Conservation (phyloP, 2,888 invertebrate species). For the Nomada hirtipes region DNA sequence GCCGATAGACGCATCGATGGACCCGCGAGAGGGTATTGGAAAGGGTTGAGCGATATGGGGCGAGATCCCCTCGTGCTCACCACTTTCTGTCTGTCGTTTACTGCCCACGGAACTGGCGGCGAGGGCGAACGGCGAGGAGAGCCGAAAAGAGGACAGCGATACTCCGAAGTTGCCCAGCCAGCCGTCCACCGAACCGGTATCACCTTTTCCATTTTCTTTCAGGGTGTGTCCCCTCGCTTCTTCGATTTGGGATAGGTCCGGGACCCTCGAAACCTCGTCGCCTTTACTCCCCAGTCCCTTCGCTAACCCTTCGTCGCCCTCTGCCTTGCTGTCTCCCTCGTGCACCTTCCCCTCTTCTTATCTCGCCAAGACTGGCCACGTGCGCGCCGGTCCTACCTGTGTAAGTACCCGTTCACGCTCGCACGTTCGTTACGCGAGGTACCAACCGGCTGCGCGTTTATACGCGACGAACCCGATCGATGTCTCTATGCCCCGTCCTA, state of each 20-base stretch:
- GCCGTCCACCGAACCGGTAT: constrained; percentile 57
- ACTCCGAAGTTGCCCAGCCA: constrained; percentile 56
- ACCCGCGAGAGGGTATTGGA: constrained; percentile 38
- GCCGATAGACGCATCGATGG: constrained; percentile 56
- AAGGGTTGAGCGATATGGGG: constrained; percentile 11
- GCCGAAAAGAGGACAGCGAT: constrained; percentile 11
- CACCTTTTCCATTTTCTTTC: constrained; percentile 76
- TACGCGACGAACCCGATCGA: constrained; percentile 77
- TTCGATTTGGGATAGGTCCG: background rate
- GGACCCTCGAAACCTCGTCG: background rate
- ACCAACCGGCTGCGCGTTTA: constrained; percentile 49
- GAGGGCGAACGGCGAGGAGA: constrained; percentile 19
- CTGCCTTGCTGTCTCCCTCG: background rate
- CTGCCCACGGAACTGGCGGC: background rate
- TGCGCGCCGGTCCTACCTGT: constrained; percentile 55
- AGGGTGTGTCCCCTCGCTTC: constrained; percentile 78
- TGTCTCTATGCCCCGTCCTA: constrained; percentile 67
- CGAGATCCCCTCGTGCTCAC: too few species aligned
- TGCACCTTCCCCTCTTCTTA: constrained; percentile 54
- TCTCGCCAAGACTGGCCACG: constrained; percentile 61
- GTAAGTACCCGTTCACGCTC: constrained; percentile 44
- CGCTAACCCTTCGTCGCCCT: background rate
- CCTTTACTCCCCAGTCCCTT: background rate
- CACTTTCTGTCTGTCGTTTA: background rate
- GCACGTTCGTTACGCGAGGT: constrained; percentile 42